phyloP scores from a whole-genome alignment of 64 coral and sea anemone species.

The Pocillopora verrucosa region DNA sequence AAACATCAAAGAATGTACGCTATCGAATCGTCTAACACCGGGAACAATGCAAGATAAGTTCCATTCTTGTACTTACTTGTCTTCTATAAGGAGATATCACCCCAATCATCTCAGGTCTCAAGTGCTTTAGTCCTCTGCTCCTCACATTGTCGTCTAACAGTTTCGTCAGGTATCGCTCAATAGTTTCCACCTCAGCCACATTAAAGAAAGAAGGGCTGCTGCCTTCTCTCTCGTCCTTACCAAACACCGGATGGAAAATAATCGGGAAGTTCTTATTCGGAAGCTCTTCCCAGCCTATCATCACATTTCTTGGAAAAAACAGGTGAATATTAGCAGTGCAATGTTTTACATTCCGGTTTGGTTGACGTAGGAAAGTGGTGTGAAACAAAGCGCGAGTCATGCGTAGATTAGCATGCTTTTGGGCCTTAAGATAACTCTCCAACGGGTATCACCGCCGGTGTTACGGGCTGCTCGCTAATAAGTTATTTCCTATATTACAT shows the following conservation, averaged over 20 bases:
- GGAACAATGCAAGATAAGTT: neutral
- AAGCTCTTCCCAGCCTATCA: constrained; percentile 74
- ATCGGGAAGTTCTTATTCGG: constrained; percentile 67
- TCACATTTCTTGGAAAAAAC: constrained; percentile 26
- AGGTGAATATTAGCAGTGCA: neutral
- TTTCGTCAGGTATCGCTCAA: constrained; percentile 78
- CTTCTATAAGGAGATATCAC: constrained; percentile 80
- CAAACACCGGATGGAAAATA: constrained; percentile 77
- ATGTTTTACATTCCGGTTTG: no score
- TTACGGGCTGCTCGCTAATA: no score
- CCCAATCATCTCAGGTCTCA: constrained; percentile 77
- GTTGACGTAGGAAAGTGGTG: no score
- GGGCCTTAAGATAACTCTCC: no score
- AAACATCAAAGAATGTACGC: no score
- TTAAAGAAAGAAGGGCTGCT: constrained; percentile 60
- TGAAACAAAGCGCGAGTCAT: no score
- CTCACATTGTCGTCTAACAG: constrained; percentile 64
- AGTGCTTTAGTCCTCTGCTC: constrained; percentile 39
- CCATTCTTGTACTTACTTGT: constrained; percentile 47
- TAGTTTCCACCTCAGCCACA: constrained; percentile 63
- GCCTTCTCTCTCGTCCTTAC: constrained; percentile 65
- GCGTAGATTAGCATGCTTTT: no score
- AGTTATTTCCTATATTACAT: no score
- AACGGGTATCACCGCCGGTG: no score
- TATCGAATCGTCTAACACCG: neutral